Evolutionary conservation across 2,888 invertebrate genomes (phyloP).

Genomic region (Hypsopygia costalis): DNA sequence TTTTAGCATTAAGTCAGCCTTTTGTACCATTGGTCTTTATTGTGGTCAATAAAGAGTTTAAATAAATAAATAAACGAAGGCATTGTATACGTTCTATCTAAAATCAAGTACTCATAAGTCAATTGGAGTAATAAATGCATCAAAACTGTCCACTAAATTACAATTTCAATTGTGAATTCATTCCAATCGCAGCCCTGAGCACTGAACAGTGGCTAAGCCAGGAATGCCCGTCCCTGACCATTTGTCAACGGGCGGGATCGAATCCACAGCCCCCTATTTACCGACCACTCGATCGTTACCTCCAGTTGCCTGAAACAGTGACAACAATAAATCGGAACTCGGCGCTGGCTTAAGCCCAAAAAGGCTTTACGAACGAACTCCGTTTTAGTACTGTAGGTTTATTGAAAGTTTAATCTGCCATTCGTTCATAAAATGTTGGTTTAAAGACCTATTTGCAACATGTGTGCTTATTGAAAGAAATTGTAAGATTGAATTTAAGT

Average conservation of each 20-base stretch:
- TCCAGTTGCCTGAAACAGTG: slow-evolving; percentile 12
- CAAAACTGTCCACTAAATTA: not conserved
- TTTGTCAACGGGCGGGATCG: slow-evolving; percentile 39
- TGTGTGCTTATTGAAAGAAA: too few species aligned
- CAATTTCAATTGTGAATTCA: not conserved
- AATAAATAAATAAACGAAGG: too few species aligned
- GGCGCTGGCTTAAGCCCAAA: slow-evolving; percentile 15
- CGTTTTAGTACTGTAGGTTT: not conserved
- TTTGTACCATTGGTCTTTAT: too few species aligned
- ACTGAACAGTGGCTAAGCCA: not conserved
- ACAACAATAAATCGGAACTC: slow-evolving; percentile 22
- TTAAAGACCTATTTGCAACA: too few species aligned
- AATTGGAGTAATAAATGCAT: too few species aligned
- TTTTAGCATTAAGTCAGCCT: too few species aligned
- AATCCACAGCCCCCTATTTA: slow-evolving; percentile 45
- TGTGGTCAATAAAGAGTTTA: too few species aligned
- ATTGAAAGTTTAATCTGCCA: not conserved
- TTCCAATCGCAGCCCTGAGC: not conserved
- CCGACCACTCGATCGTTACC: slow-evolving; percentile 39
- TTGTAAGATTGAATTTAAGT: too few species aligned
- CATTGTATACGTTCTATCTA: too few species aligned
- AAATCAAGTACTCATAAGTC: too few species aligned
- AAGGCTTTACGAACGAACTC: slow-evolving; percentile 11
- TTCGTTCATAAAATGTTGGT: too few species aligned
- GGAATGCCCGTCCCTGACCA: slow-evolving; percentile 18